Percentiles rank a stretch among this genome's conserved stretches.
phyloP scores from a whole-genome alignment of 2,888 invertebrate species.

The Cryptus viduatorius region DNA sequence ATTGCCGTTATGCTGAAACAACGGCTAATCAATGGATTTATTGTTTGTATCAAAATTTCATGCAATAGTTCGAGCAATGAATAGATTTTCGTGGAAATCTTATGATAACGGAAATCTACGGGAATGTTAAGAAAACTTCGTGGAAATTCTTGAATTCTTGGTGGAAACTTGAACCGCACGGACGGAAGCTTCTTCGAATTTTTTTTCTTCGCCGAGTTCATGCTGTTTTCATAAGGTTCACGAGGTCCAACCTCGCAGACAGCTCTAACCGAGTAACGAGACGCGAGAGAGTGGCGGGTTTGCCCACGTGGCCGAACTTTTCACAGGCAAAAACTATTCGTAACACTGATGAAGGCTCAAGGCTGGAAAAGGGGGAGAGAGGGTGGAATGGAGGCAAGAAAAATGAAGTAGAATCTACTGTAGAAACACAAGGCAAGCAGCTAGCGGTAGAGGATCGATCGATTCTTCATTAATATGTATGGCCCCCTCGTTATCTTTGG shows the following conservation, averaged over 20 bases:
- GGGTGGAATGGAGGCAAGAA: not conserved
- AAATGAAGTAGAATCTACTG: conserved; percentile 34
- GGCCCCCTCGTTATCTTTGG: conserved; percentile 68
- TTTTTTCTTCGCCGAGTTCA: not conserved
- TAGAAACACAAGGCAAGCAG: conserved; percentile 2
- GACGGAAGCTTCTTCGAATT: conserved; percentile 2
- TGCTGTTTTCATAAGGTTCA: conserved; percentile 31
- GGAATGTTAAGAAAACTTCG: not conserved
- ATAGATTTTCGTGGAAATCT: not conserved
- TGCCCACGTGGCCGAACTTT: conserved; percentile 47
- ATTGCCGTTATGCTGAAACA: too few species aligned
- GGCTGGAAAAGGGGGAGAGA: conserved; percentile 9
- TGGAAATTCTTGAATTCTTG: not conserved
- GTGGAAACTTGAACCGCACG: not conserved
- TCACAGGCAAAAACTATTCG: conserved; percentile 44
- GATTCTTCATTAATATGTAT: conserved; percentile 74
- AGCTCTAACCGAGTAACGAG: conserved; percentile 38
- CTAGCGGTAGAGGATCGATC: conserved; percentile 63
- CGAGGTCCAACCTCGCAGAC: conserved; percentile 10
- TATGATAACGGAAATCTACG: not conserved
- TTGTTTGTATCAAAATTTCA: not conserved
- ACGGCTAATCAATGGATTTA: too few species aligned
- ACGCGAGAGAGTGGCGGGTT: conserved; percentile 26
- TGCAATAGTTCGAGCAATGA: not conserved
- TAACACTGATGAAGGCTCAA: conserved; percentile 42